Evolutionary conservation across 2,888 invertebrate genomes (phyloP), one percentile per base, ranked within the genome.

Genomic region (Therioaphis trifolii): DNA sequence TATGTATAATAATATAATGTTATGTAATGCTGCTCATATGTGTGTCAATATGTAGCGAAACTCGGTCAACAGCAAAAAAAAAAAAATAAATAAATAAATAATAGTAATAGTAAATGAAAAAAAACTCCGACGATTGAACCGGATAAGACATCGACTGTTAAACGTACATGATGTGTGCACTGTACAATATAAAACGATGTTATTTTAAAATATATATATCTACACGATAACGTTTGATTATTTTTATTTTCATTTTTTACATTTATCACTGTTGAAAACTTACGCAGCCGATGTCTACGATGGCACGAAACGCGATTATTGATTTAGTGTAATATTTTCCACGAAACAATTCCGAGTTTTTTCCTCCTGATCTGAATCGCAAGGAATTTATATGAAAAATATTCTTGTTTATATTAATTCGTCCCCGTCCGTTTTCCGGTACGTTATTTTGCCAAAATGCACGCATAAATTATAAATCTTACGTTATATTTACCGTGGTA

Each of bases 61-160:
- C n/a, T n/a, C n/a, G n/a, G n/a, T n/a, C n/a, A n/a, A n/a, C n/a
- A n/a, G n/a, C n/a, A n/a, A n/a, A n/a, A n/a, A n/a, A n/a, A n/a
- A n/a, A n/a, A n/a, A n/a, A n/a, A n/a, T n/a, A n/a, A n/a, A n/a
- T 58, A 75, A 58, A 76, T 61, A 35, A 72, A 52, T 24, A 46
- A 46, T 4, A 69, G n/a, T 24, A 21, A 52, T 24, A 69, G 52
- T n/a, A 35, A 72, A 75, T 5, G 35, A 72, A 52, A 35, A 35
- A 55, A n/a, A 49, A 63, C 27, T 2, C 12, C 4, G 35, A 49
- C 21, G 63, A 68, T 52, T 68, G 21, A 52, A 78, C 35, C 18
- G 49, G 66, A 77, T 77, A 77, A 66, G 49, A 66, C 15, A 49
- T 49, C 29, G 46, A n/a, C 29, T 61, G 35, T 46, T 15, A 29